Evolutionary conservation across 2,888 invertebrate genomes (phyloP).

Genomic region (Cantharis lateralis): DNA sequence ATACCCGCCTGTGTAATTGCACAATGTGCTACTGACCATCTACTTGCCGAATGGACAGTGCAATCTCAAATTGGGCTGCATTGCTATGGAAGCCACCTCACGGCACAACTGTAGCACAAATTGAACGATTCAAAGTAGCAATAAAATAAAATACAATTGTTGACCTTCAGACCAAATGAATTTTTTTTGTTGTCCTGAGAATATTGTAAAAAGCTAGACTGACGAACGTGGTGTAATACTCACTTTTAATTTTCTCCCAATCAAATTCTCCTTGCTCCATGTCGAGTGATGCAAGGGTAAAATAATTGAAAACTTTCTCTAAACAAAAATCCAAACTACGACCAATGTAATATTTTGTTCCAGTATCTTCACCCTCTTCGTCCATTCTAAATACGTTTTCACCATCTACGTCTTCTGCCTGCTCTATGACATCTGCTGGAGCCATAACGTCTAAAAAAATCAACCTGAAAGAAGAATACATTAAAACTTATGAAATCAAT

Average conservation of each 20-base stretch:
- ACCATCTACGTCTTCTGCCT: constrained; percentile 57
- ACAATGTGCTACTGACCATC: background rate
- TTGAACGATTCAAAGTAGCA: background rate
- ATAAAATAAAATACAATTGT: background rate
- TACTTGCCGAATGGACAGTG: background rate
- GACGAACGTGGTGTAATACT: background rate
- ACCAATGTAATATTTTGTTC: constrained; percentile 62
- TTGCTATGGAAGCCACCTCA: background rate
- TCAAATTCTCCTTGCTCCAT: constrained; percentile 55
- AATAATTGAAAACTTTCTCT: constrained; percentile 71
- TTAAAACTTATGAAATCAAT: constrained; percentile 15
- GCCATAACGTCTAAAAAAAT: constrained; percentile 76
- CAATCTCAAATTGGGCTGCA: background rate
- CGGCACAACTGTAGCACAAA: background rate
- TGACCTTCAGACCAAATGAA: background rate
- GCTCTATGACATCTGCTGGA: constrained; percentile 60
- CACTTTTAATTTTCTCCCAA: constrained; percentile 63
- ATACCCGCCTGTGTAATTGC: background rate
- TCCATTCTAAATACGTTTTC: constrained; percentile 45
- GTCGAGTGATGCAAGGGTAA: constrained; percentile 64
- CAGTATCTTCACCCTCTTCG: constrained; percentile 44
- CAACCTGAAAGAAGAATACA: constrained; percentile 59
- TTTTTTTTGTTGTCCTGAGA: background rate
- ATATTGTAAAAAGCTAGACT: background rate
- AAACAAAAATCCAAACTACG: constrained; percentile 79